Evolutionary conservation across 2,113 vertebrate species (phyloP), one percentile per base, ranked within the genome.

Genomic region (Limnothrissa miodon): DNA sequence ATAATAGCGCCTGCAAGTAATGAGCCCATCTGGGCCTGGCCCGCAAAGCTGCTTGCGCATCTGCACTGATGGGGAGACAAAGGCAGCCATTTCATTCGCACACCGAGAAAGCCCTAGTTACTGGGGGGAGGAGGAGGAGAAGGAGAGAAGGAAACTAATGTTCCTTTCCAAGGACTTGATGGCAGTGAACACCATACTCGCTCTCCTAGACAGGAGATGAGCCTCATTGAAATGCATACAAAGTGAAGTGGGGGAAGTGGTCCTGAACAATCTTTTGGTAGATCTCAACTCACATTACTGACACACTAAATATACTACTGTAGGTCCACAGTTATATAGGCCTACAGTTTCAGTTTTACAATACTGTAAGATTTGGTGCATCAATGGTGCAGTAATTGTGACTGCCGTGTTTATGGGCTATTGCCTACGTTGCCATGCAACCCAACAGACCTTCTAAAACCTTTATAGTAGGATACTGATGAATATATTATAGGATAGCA

Each of bases 91-190:
- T 79, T 44, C 7, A 79, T 62, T 81, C n/a, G 29, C 7, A 21
- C 42, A 82, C 66, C 53, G 79, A 79, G 51, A 39, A 23, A 81
- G 36, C 46, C 36, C 45, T 79, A 42, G 45, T 82, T 74, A 82
- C 82, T 79, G 4, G 33, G 66, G 19, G 81, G 11, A 21, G 25
- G 56, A 45, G 33, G 48, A 80, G 66, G 59, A 25, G 66, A 74
- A 29, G 2, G 33, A 74, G 66, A 74, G 66, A 74, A 74, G 33
- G 5, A 70, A 70, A 4, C 66, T 33, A 74, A 74, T 33, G 66
- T 39, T 74, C 29, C 66, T 74, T 33, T 74, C 13, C 66, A 74
- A 1, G 13, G 66, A 74, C 66, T 74, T 29, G 4, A 74, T 74
- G 66, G 33, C 66, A 39, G 66, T 5, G 10, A 74, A 70, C 11